Evolutionary conservation across 2,113 vertebrate species (phyloP).

Genomic region (Gorilla gorilla): DNA sequence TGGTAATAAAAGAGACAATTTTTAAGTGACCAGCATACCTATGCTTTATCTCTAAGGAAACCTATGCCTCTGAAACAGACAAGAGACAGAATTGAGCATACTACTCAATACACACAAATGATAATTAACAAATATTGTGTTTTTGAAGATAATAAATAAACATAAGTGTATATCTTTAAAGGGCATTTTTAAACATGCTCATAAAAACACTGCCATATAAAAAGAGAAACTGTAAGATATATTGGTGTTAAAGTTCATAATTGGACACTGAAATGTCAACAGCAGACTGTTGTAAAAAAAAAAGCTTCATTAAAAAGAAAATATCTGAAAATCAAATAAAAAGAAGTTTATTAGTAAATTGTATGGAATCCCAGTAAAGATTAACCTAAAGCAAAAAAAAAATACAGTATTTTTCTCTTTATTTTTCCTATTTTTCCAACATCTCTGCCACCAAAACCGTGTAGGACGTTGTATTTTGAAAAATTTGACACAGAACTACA

Average conservation of each 20-base stretch:
- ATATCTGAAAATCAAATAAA: not conserved
- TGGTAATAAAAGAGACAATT: not conserved
- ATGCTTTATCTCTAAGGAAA: not conserved
- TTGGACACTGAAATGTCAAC: not conserved
- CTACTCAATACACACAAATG: not conserved
- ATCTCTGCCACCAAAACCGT: not conserved
- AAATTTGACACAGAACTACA: not conserved
- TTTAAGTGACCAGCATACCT: not conserved
- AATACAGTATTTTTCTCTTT: not conserved
- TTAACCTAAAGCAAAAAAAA: not conserved
- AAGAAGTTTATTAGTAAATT: not conserved
- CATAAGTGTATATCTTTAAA: not conserved
- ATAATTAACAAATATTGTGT: not conserved
- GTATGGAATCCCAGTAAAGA: not conserved
- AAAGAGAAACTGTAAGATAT: not conserved
- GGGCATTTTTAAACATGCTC: not conserved
- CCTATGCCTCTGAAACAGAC: not conserved
- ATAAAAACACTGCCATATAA: not conserved
- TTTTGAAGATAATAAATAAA: not conserved
- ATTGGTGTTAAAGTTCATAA: not conserved
- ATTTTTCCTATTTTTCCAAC: not conserved
- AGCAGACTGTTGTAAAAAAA: not conserved
- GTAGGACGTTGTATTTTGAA: not conserved
- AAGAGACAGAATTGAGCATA: fast-evolving
- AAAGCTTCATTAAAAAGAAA: not conserved